Evolutionary conservation across 2,888 invertebrate genomes (phyloP), one percentile per base, ranked within the genome.

Genomic region (Aporophyla lueneburgensis): DNA sequence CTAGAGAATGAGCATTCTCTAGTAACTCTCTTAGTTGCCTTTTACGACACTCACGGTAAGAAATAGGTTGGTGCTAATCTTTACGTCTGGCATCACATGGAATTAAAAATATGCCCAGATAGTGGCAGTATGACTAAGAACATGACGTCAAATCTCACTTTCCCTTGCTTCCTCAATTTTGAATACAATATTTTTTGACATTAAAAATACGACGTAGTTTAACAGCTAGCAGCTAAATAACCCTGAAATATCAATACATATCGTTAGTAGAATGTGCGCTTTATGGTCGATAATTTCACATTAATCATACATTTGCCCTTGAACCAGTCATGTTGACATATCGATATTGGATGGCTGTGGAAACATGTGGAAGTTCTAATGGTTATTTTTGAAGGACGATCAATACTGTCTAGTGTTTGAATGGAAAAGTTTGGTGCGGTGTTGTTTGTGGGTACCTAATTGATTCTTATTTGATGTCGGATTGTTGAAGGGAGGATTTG

Each of bases 291-390:
- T 83, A 83, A 54, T 62, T 40, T 62, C 24, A 46, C 63, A 76
- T 78, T 80, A 63, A 73, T 83, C 71, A 84, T 77, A 49, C 5
- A 40, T 33, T 5, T 40, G 59, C 40, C 86, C 87, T 86, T 86
- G 87, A 81, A 66, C 61, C 77, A 19, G 67, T 51, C 69, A 53
- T 62, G 54, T 43, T 59, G 65, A 65, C 69, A 71, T 78, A 81
- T 65, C 71, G 79, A 86, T 80, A 74, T 53, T 81, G 71, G 71
- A 76, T 80, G 76, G 61, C 61, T 74, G 69, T 76, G 73, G 70
- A 76, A 84, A 74, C 43, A 21, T 40, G 51, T 69, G 70, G 74
- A 74, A 61, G 63, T 56, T n/a, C 24, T 69, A 73, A 80, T 78
- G 65, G 43, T 62, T 49, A 0, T 53, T 58, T 24, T 59, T 61